Evolutionary conservation across 1,140 invertebrate species (phyloP), one percentile per base, ranked within the genome.

Genomic region (Rhagoletis zephyria): DNA sequence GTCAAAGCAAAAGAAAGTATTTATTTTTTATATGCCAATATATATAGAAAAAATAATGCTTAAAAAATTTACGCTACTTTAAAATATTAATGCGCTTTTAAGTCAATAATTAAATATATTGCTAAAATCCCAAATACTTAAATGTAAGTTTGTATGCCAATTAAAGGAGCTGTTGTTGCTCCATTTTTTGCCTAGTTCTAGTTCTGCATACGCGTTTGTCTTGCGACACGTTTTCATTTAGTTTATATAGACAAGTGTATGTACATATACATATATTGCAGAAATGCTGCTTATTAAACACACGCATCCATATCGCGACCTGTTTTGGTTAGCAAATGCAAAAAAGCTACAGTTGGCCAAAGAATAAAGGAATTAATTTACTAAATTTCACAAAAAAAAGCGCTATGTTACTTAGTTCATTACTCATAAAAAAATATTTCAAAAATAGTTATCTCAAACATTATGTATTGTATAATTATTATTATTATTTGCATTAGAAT

Each of bases 301-400:
- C 51, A 56, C 51, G 51, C 51, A 56, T 56, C 5, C 51, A 56
- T 56, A 56, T 56, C 30, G 30, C 30, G 30, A 30, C 1, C 30
- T 30, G 4, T 30, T 30, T 30, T 30, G 30, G 30, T 1, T 30
- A 30, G 30, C 30, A 60, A 60, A 60, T 7, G 9, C 12, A 42
- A 42, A 70, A 70, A 45, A 42, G 3, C 5, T n/a, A 4, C 16
- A 2, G 14, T 4, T 56, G 19, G 70, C 70, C 45, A 48, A 77
- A 77, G 70, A 4, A 56, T 81, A 51, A 81, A 7, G n/a, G 10
- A 4, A 70, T 70, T 48, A 40, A 30, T 45, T 14, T 19, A 48
- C 74, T 59, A 81, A 81, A 81, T 56, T 81, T 81, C 19, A 81
- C 74, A n/a, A 81, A 56, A 56, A 56, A 7, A 59, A 81, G 9